Percentiles rank a stretch among this genome's conserved stretches.
phyloP scores from a whole-genome alignment of 2,888 invertebrate genomes.

The Pyrgus malvae region DNA sequence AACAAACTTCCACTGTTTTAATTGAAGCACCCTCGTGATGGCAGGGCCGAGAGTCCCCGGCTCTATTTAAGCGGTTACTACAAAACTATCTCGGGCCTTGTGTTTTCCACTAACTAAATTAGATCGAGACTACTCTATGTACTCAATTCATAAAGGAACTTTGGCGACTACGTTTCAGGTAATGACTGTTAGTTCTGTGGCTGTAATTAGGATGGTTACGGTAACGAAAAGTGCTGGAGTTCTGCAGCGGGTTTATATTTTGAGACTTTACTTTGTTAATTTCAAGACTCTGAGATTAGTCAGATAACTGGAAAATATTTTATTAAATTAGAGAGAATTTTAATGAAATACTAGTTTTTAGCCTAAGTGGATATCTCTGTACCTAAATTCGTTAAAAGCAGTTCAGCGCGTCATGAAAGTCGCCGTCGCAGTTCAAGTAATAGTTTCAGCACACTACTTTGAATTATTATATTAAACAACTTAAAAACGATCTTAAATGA shows the following conservation, averaged over 20 bases:
- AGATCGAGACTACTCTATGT: slow-evolving; percentile 41
- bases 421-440: too few species aligned
- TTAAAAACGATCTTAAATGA: too few species aligned
- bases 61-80: slow-evolving; percentile 42
- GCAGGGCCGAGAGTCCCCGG: slow-evolving; percentile 39
- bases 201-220: slow-evolving; percentile 20
- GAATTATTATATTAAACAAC: too few species aligned
- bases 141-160: slow-evolving; percentile 43
- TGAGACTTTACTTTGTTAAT: slow-evolving; percentile 4
- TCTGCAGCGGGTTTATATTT: background rate
- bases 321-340: too few species aligned
- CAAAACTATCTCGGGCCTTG: slow-evolving; percentile 41
- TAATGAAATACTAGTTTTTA: too few species aligned
- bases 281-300: background rate
- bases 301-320: background rate
- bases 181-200: slow-evolving; percentile 21
- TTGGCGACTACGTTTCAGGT: slow-evolving; percentile 32
- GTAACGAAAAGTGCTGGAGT: slow-evolving; percentile 7
- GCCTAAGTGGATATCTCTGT: too few species aligned
- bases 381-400: too few species aligned
- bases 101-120: slow-evolving; percentile 56
- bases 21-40: slow-evolving; percentile 66
- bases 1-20: slow-evolving; percentile 74
- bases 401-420: too few species aligned
- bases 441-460: too few species aligned